Evolutionary conservation across 2,797 vertebrate genomes (phyloP), one percentile per base, ranked within the genome.

Genomic region (Threskiornis aethiopicus): DNA sequence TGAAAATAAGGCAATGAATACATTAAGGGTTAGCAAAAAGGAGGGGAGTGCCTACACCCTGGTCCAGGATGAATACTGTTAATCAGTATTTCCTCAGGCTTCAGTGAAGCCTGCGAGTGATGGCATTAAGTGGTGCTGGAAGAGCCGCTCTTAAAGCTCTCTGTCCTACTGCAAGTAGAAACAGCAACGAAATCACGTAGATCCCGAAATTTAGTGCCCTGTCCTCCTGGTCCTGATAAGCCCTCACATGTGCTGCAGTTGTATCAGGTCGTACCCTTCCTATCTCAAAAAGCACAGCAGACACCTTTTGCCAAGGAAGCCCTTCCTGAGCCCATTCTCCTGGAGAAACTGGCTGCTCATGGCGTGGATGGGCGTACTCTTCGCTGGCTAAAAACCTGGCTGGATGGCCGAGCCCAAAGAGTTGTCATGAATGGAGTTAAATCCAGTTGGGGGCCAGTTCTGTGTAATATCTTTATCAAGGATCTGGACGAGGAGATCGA

Each of bases 1-100:
- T 98, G 97, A 98, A 98, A 98, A 98, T 98, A 95, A 98, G 98
- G 98, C 98, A 98, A 99, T 99, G 99, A 99, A 99, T 99, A 98
- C 96, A 99, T 99, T 98, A 98, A 92, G 75, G 93, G 76, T 94
- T 88, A 89, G 85, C 76, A 85, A 88, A 97, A 96, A 95, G 97
- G 96, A 96, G 91, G 94, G 84, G 64, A 86, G 75, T 7, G 16
- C 67, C 70, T 42, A 91, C 83, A 72, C 85, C 94, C 65, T 7
- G 1, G 59, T 70, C 41, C 49, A 35, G 95, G 66, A 51, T 64
- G 79, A 85, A 55, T 71, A 49, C 89, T 75, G 64, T 93, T 97
- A 95, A 95, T 97, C 87, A 94, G 75, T 42, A 42, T 72, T 65
- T 93, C 93, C 77, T 61, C 69, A 41, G 55, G 84, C 92, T 87